Conservation (phyloP, 2,113 vertebrate species). For the Hippocampus zosterae region DNA sequence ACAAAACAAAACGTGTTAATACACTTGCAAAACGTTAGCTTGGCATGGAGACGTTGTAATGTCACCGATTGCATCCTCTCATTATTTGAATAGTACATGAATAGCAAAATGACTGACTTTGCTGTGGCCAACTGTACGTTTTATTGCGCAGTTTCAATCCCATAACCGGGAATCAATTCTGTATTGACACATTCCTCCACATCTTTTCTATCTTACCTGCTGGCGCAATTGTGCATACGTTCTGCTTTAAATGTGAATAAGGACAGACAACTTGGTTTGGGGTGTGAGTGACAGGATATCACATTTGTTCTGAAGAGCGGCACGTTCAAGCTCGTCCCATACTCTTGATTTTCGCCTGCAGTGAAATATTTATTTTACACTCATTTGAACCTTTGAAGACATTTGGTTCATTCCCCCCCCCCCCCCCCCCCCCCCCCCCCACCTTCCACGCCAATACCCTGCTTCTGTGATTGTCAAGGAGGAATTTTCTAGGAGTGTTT, state of each 20-base stretch:
- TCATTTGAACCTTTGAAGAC: constrained; percentile 10
- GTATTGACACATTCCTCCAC: constrained; percentile 36
- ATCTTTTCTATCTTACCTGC: constrained; percentile 37
- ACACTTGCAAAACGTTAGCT: constrained; percentile 1
- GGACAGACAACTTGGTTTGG: constrained; percentile 18
- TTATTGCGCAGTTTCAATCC: constrained; percentile 61
- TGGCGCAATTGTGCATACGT: constrained; percentile 40
- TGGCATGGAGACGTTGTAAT: constrained; percentile 48
- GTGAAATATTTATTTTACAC: background rate
- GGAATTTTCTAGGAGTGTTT: constrained; percentile 66
- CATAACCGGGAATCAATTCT: constrained; percentile 56
- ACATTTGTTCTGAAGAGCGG: background rate
- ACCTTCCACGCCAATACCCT: background rate
- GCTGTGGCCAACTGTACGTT: constrained; percentile 46
- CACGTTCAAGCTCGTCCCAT: background rate
- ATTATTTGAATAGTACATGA: constrained; percentile 59
- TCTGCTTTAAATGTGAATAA: constrained; percentile 41
- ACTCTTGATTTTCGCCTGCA: background rate
- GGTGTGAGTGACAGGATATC: constrained; percentile 46
- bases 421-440: background rate
- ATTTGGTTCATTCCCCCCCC: background rate
- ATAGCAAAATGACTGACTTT: constrained; percentile 44
- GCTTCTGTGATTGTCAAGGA: constrained; percentile 16
- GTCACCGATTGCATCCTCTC: constrained; percentile 41
- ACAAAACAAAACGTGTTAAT: too few species aligned